Percentiles rank a stretch among this genome's conserved stretches.
Evolutionary conservation across 2,797 vertebrate genomes (phyloP).

Genomic region (Leptatherina wallacei): DNA sequence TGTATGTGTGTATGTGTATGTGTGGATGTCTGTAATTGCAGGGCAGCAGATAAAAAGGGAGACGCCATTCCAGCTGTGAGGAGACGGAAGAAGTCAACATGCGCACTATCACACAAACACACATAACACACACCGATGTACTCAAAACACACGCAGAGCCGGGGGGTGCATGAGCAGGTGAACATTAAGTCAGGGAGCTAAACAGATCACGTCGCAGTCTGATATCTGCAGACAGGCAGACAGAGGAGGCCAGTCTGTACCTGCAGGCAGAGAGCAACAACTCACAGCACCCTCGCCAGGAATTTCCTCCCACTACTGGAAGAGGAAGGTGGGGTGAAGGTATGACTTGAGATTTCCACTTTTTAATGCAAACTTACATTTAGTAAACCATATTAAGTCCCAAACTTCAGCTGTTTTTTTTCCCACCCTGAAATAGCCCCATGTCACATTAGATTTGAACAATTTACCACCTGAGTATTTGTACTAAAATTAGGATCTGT

Average conservation of each 20-base stretch:
- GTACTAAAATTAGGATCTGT: neutral
- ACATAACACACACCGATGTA: conserved; percentile 26
- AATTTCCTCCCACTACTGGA: conserved; percentile 61
- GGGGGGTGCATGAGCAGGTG: conserved; percentile 73
- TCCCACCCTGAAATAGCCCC: neutral
- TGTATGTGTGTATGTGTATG: conserved; percentile 39
- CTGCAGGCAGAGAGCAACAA: conserved; percentile 74
- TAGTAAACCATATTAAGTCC: neutral
- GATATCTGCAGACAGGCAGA: conserved; percentile 80
- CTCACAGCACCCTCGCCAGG: conserved; percentile 65
- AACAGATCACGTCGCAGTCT: conserved; percentile 75
- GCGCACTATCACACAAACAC: conserved; percentile 29
- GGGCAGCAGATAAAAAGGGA: conserved; percentile 62
- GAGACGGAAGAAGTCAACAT: conserved; percentile 60
- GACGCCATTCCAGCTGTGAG: conserved; percentile 72
- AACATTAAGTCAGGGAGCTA: conserved; percentile 78
- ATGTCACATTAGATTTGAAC: neutral
- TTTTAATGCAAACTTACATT: conserved; percentile 10
- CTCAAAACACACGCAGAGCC: conserved; percentile 36
- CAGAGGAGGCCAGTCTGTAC: conserved; percentile 76
- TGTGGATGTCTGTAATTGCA: conserved; percentile 65
- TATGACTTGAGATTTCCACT: conserved; percentile 28
- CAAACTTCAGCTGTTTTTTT: neutral
- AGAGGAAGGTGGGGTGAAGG: conserved; percentile 21
- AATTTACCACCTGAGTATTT: neutral